Conservation (phyloP, 1,140 invertebrate species). For the Drosophila tani region DNA sequence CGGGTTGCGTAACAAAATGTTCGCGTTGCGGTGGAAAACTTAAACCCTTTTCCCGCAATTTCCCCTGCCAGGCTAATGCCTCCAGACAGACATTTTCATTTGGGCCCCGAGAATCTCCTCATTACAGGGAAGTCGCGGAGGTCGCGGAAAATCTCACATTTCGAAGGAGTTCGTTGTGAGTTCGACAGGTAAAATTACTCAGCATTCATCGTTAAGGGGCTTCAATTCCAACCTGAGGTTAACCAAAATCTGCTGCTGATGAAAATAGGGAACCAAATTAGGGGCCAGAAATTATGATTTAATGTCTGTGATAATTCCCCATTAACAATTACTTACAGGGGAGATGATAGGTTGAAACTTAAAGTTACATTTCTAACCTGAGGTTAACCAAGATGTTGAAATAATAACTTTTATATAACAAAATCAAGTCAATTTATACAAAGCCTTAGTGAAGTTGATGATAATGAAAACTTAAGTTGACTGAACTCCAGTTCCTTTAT, state of each 20-base stretch:
- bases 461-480: no score
- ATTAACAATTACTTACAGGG: neutral
- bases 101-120: slow-evolving; percentile 1
- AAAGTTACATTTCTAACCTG: no score
- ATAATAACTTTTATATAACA: no score
- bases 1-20: slow-evolving; percentile 36
- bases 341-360: no score
- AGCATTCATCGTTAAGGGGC: slow-evolving; percentile 4
- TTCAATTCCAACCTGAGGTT: slow-evolving; percentile 9
- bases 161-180: neutral
- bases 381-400: no score
- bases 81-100: slow-evolving; percentile 46
- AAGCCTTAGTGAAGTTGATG: no score
- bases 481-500: neutral
- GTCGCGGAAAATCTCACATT: slow-evolving; percentile 9
- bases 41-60: slow-evolving; percentile 13
- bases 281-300: neutral
- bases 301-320: neutral
- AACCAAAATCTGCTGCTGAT: neutral
- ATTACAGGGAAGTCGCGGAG: neutral
- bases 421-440: no score
- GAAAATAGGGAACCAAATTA: neutral
- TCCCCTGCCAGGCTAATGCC: slow-evolving; percentile 19
- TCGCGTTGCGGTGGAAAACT: slow-evolving; percentile 28
- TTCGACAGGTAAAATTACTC: slow-evolving; percentile 20